Base-by-base conservation (phyloP, 2,797 vertebrate genomes). In the Pterois miles region DNA sequence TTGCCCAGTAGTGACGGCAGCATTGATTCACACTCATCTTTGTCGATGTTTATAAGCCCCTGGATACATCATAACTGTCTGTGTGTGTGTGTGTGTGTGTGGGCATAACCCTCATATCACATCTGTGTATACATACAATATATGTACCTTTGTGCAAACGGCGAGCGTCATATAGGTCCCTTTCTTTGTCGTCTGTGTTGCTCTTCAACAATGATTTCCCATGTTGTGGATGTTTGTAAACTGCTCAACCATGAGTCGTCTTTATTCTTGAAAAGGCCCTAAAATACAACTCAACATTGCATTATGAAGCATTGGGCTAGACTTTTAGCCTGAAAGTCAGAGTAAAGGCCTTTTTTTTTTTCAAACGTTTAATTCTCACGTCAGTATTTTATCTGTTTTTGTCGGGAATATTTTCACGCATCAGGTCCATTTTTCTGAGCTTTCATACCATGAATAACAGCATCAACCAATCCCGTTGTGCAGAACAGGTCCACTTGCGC, bases 11-110 rank as follows among this genome's bases (percentile, higher is more conserved):
- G 88, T 94, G 93, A 93, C 84, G 88, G 86, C 89, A 86, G 88
- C 92, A 94, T 94, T 93, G 92, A 94, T 95, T 94, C 91, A 86
- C 91, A 94, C 93, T 94, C 91, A 94, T 94, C 93, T 93, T 93
- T 94, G 93, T 94, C 92, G 84, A 91, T 95, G 92, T 88, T 91
- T 91, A 94, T 94, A 93, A 93, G 86, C 87, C 87, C 84, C 88
- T 92, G 88, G 88, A 93, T 95, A 86, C 88, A 94, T 94, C 93
- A 94, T 94, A 92, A 91, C 89, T 82, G 7, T 78, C 74, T 74
- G 75, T 84, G 68, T 81, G 34, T 62, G 65, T 74, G 62, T 69
- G 57, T 78, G 60, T 58, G 34, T 53, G 36, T 25, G 48, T 64
- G 76, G 69, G 52, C 60, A n/a, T 80, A 68, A 81, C 84, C 74